Evolutionary conservation across 64 coral and sea anemone species (phyloP), one percentile per base, ranked within the genome.

Genomic region (Actinia tenebrosa): DNA sequence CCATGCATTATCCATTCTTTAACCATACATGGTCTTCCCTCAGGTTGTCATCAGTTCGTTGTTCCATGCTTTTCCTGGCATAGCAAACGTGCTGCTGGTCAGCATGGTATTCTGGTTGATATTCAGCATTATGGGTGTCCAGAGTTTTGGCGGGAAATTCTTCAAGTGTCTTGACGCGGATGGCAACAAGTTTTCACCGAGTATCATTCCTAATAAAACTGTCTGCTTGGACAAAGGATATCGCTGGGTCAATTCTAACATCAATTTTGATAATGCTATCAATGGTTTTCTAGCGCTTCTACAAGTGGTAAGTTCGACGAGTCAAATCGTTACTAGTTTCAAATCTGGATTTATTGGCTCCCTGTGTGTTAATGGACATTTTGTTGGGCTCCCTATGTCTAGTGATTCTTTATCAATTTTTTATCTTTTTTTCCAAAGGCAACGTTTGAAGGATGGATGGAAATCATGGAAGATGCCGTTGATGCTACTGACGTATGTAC

Each of bases 381-480:
- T 58, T 14, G 15, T 0, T 16, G 7, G 56, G 7, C 56, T 58
- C 1, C 56, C 56, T 58, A 5, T 58, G 56, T 2, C 13, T 14
- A 58, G 0, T 11, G 5, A 22, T 22, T 66, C 63, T 66, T 23
- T 2, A 3, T 66, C 22, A n/a, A 0, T 72, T 72, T 72, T 72
- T 13, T 23, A 71, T 71, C 1, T 42, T 16, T 30, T 66, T 66
- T 79, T 85, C 20, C 20, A 60, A 50, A 95, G 94, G 94, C 94
- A 10, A 95, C 94, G 71, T 95, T 92, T 77, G 94, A 95, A 87
- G 94, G 94, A 56, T 95, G 94, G 94, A 95, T 95, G 87, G 90
- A 95, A 84, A 83, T 95, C 16, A 95, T 95, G 94, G 87, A 89
- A 66, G 94, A 95, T 92, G 94, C 94, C 37, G 86, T 95, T 53